Evolutionary conservation across 2,113 vertebrate genomes (phyloP).

Genomic region (Xenotilapia flavipinnis): DNA sequence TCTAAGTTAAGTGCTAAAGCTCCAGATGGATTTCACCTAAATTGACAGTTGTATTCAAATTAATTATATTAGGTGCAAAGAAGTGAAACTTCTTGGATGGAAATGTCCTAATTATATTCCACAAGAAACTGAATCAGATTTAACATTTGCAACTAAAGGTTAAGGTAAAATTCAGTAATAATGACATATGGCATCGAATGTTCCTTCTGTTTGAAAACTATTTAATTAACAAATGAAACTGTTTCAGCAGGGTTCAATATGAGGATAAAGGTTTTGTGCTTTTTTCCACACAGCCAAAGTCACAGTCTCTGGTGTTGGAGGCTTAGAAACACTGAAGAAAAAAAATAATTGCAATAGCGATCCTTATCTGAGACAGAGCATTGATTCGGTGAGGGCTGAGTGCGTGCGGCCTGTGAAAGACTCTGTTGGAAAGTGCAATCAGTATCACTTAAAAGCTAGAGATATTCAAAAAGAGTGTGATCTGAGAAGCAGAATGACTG

Average conservation of each 20-base stretch:
- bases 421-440: background rate
- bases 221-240: background rate
- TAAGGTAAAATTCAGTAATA: background rate
- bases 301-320: background rate
- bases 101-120: background rate
- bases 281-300: background rate
- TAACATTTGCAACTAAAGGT: background rate
- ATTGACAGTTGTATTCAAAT: background rate
- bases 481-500: background rate
- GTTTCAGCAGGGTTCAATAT: background rate
- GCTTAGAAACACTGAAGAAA: background rate
- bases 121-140: background rate
- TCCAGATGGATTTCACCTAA: background rate
- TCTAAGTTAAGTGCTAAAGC: background rate
- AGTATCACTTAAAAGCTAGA: background rate
- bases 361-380: background rate
- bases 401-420: background rate
- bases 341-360: background rate
- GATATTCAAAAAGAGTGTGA: background rate
- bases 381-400: background rate
- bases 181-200: background rate
- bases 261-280: background rate
- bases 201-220: background rate
- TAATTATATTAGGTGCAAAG: background rate
- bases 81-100: background rate